These are phyloP conservation scores for Zaprionus africanus DNA, from an alignment of 1,140 invertebrate genomes.

Conservation along the genomic window DNA sequence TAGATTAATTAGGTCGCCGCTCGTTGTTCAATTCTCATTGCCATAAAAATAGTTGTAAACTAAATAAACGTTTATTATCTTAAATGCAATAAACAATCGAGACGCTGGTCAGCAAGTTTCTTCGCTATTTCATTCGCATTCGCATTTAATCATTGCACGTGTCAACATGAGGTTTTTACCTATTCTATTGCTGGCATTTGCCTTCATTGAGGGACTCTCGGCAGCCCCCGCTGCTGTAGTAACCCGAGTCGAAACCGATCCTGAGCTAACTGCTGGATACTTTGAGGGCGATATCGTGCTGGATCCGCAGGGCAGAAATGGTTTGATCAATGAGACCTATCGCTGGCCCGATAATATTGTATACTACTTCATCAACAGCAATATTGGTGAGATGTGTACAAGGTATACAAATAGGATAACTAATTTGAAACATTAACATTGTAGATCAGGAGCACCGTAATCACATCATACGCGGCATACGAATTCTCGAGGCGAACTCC, in stretches of 20 bases:
- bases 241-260: slow-evolving; percentile 52
- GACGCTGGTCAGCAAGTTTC: neutral
- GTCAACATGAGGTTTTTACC: slow-evolving; percentile 9
- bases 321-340: slow-evolving; percentile 86
- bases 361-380: slow-evolving; percentile 86
- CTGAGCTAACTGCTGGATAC: slow-evolving; percentile 63
- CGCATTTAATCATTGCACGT: neutral
- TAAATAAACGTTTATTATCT: neutral
- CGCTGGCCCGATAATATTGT: slow-evolving; percentile 88
- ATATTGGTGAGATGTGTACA: slow-evolving; percentile 48
- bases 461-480: slow-evolving; percentile 67
- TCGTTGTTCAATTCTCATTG: neutral
- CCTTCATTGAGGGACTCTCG: neutral
- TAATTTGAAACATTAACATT: neutral
- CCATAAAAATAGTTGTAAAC: slow-evolving; percentile 7
- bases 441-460: slow-evolving; percentile 62
- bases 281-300: slow-evolving; percentile 69
- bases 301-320: slow-evolving; percentile 84
- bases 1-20: neutral
- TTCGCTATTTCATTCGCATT: neutral
- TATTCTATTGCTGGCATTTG: neutral
- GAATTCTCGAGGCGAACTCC: slow-evolving; percentile 55
- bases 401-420: neutral
- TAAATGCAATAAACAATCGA: neutral
- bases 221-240: slow-evolving; percentile 35